Conservation (phyloP, 2,888 invertebrate species). For the Tachina grossa region DNA sequence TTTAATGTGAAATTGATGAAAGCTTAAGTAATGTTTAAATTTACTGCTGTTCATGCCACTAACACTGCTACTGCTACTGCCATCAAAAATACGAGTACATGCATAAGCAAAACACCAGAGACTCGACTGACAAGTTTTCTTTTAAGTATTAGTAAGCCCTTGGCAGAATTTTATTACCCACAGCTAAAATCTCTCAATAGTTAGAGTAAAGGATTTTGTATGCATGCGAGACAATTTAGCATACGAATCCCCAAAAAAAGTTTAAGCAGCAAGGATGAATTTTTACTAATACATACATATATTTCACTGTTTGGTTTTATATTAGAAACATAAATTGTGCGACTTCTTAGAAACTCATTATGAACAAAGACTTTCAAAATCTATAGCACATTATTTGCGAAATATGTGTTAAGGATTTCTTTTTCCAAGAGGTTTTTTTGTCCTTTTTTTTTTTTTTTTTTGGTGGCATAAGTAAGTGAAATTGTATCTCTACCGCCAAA, state of each 20-base stretch:
- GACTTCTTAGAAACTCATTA: constrained; percentile 16
- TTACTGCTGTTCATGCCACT: constrained; percentile 41
- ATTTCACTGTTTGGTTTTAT: constrained; percentile 13
- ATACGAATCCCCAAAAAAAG: not conserved
- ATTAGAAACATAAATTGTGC: constrained; percentile 1
- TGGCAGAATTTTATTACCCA: not conserved
- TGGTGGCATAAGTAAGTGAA: not conserved
- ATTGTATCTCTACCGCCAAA: not conserved
- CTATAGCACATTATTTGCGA: constrained; percentile 9
- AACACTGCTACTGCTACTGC: constrained; percentile 1
- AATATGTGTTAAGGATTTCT: constrained; percentile 36
- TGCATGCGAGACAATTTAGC: not conserved
- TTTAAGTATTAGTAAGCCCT: not conserved
- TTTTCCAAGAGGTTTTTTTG: not conserved
- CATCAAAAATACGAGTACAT: constrained; percentile 24
- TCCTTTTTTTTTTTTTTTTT: not conserved
- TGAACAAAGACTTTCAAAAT: not conserved
- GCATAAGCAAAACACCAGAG: constrained; percentile 38
- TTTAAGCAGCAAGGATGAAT: not conserved
- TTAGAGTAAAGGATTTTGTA: not conserved
- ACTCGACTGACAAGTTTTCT: constrained; percentile 16
- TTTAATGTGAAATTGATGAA: constrained; percentile 73
- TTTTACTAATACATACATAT: not conserved
- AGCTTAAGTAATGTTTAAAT: constrained; percentile 71
- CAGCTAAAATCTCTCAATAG: not conserved